Conservation (phyloP, 2,797 vertebrate species). For the Synaphobranchus kaupii region DNA sequence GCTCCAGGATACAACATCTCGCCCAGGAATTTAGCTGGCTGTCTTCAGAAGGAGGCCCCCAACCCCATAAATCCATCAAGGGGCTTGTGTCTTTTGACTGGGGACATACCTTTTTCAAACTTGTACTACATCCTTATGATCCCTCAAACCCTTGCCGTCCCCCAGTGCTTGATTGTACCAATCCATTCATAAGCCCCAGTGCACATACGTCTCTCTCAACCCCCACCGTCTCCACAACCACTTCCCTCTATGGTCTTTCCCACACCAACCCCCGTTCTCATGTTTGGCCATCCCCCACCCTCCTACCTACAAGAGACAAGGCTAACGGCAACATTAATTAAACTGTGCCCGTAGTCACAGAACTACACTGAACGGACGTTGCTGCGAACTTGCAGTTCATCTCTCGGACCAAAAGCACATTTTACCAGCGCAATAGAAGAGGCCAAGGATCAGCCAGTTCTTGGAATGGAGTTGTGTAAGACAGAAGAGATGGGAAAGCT, state of each 20-base stretch:
- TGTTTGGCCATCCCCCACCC: not conserved
- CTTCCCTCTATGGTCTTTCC: not conserved
- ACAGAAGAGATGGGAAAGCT: slow-evolving; percentile 70
- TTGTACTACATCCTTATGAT: not conserved
- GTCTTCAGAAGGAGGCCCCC: not conserved
- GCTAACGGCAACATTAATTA: not conserved
- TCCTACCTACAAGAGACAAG: not conserved
- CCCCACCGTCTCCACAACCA: not conserved
- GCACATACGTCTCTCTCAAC: not conserved
- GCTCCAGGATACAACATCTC: not conserved
- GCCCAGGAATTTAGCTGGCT: not conserved
- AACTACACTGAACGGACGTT: not conserved
- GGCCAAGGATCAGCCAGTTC: slow-evolving; percentile 72
- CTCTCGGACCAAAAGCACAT: not conserved
- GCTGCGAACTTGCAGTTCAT: not conserved
- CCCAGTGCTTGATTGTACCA: not conserved
- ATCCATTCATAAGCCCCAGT: not conserved
- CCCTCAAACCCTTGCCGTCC: not conserved
- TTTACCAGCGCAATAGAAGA: not conserved
- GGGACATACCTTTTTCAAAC: not conserved
- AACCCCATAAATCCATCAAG: not conserved
- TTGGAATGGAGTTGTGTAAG: slow-evolving; percentile 76
- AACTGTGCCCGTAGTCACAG: not conserved
- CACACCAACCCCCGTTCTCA: not conserved
- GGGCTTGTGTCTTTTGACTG: not conserved